Evolutionary conservation across 2,113 vertebrate genomes (phyloP).

Genomic region (Mus spicilegus): DNA sequence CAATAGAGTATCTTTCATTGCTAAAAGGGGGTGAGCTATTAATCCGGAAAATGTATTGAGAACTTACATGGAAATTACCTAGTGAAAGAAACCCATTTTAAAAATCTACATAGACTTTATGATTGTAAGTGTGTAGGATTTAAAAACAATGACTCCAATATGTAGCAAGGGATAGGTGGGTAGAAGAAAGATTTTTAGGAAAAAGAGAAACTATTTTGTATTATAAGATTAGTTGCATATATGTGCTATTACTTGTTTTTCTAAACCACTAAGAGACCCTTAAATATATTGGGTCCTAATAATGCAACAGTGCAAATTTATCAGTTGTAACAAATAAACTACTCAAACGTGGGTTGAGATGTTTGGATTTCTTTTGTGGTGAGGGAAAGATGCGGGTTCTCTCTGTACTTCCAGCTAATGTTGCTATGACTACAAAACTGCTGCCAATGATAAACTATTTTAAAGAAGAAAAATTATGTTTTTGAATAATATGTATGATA

Average conservation of each 20-base stretch:
- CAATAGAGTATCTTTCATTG: too few species aligned
- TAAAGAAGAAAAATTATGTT: not conserved
- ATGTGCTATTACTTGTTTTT: not conserved
- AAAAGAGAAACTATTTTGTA: not conserved
- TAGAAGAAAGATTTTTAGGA: not conserved
- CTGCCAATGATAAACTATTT: not conserved
- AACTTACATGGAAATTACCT: too few species aligned
- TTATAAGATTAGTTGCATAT: not conserved
- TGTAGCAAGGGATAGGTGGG: not conserved
- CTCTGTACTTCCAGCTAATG: not conserved
- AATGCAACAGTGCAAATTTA: too few species aligned
- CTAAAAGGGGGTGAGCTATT: too few species aligned
- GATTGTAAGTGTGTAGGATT: not conserved
- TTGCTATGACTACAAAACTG: not conserved
- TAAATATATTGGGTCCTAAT: not conserved
- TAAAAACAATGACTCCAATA: not conserved
- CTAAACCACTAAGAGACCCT: not conserved
- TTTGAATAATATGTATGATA: not conserved
- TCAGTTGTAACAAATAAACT: not conserved
- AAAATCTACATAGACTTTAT: not conserved
- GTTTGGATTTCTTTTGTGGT: not conserved
- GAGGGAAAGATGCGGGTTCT: not conserved
- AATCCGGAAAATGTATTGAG: too few species aligned
- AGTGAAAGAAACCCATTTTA: too few species aligned
- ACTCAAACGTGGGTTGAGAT: not conserved